phyloP scores from a whole-genome alignment of 2,113 vertebrate species.

The Cheilinus undulatus region DNA sequence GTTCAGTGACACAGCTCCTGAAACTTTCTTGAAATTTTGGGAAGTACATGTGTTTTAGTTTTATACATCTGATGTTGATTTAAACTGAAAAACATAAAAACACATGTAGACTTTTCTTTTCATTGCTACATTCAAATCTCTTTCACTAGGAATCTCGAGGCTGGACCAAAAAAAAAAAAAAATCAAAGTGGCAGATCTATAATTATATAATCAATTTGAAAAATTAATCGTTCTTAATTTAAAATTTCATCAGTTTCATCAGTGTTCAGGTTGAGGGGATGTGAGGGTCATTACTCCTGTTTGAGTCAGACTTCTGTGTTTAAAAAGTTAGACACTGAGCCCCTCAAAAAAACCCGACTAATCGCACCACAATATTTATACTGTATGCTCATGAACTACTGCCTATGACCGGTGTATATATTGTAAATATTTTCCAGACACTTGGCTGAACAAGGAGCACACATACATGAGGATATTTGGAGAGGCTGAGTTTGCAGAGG shows the following conservation, averaged over 20 bases:
- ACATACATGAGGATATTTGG: conserved; percentile 59
- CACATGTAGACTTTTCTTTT: too few species aligned
- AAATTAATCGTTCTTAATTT: too few species aligned
- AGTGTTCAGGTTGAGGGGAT: not conserved
- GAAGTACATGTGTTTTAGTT: too few species aligned
- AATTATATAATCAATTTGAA: too few species aligned
- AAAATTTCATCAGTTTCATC: not conserved
- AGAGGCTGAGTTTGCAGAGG: conserved; percentile 51
- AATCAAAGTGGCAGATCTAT: too few species aligned
- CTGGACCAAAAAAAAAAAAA: too few species aligned
- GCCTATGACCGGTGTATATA: conserved; percentile 56
- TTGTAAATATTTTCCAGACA: conserved; percentile 77
- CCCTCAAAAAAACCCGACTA: conserved; percentile 30
- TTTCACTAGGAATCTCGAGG: too few species aligned
- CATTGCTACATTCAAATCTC: too few species aligned
- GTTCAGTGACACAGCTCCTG: too few species aligned
- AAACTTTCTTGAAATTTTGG: too few species aligned
- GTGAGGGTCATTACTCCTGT: not conserved
- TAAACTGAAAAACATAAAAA: too few species aligned
- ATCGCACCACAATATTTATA: conserved; percentile 61
- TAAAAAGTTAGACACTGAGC: not conserved
- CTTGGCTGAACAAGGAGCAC: conserved; percentile 63
- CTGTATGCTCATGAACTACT: conserved; percentile 51
- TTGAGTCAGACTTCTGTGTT: not conserved
- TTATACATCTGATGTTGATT: too few species aligned